Conservation (phyloP, 2,113 vertebrate genomes). For the Vireo altiloquus region DNA sequence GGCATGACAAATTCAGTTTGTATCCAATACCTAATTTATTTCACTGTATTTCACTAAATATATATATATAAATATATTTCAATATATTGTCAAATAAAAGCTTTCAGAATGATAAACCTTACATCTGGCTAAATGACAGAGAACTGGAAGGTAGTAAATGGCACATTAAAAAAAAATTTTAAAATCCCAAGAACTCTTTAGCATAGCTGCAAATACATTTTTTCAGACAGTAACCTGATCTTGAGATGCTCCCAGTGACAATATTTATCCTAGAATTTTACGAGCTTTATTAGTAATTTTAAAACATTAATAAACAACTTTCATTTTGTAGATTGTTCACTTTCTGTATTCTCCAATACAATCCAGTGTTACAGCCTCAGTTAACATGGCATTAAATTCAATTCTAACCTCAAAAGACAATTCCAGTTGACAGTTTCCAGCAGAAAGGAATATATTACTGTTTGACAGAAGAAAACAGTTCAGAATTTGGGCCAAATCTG, state of each 20-base stretch:
- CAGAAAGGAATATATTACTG: neutral
- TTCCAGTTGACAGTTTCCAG: neutral
- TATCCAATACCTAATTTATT: neutral
- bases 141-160: neutral
- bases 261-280: neutral
- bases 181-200: neutral
- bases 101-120: neutral
- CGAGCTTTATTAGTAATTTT: neutral
- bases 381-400: neutral
- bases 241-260: neutral
- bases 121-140: neutral
- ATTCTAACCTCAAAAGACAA: neutral
- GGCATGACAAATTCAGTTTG: neutral
- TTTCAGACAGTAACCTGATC: neutral
- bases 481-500: neutral
- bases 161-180: neutral
- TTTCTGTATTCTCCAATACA: neutral
- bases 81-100: neutral
- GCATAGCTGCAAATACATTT: neutral
- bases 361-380: neutral
- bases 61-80: no score
- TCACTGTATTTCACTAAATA: no score
- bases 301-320: neutral
- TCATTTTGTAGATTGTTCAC: neutral
- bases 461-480: neutral